Conservation (phyloP, 2,113 vertebrate species). For the Garra rufa region DNA sequence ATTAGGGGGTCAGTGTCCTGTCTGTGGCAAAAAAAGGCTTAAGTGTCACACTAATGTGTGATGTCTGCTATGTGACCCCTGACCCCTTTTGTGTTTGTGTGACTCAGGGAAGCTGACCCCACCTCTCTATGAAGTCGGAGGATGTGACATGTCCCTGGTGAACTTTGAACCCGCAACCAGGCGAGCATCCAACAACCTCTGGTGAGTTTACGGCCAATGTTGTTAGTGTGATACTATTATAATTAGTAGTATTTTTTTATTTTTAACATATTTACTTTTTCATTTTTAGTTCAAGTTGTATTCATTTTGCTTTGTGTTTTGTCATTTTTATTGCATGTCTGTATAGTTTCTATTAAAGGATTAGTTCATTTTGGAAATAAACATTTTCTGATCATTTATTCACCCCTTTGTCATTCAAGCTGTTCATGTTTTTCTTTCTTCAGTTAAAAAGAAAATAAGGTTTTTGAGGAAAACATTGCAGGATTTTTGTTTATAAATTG, state of each 20-base stretch:
- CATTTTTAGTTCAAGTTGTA: no score
- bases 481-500: no score
- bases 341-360: not conserved
- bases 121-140: conserved; percentile 91
- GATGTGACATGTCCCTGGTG: conserved; percentile 96
- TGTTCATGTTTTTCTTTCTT: no score
- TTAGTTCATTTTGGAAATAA: no score
- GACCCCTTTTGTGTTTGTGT: conserved; percentile 58
- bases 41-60: not conserved
- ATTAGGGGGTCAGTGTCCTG: not conserved
- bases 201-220: conserved; percentile 79
- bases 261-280: no score
- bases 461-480: no score
- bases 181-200: conserved; percentile 95
- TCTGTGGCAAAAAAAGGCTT: not conserved
- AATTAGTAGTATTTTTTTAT: no score
- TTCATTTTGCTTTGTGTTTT: no score
- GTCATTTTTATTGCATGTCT: no score
- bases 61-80: conserved; percentile 1
- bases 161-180: conserved; percentile 97
- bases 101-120: conserved; percentile 91
- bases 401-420: no score
- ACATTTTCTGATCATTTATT: no score
- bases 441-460: no score
- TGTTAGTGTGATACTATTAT: not conserved